Base-by-base conservation (phyloP, 2,113 vertebrate genomes). In the Cynoglossus semilaevis region DNA sequence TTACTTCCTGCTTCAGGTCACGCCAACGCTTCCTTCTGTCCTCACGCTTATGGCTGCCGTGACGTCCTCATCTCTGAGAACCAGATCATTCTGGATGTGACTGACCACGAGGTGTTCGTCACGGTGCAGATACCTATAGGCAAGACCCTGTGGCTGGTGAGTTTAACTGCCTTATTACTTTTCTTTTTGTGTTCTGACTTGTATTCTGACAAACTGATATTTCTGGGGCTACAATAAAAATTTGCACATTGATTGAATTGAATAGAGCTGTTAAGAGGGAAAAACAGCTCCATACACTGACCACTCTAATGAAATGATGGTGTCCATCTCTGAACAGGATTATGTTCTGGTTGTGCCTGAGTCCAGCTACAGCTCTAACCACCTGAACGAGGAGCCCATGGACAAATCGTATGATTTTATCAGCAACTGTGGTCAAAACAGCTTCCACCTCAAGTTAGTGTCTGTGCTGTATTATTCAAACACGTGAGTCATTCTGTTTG, bases 321-420 rank as follows among this genome's bases (percentile, higher is more conserved):
- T 63, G 41, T 63, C 13, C 67, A 10, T 54, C 0, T 41, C 38
- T 41, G 11, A 5, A 9, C 63, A 98, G 97, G 97, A 97, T 51
- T 95, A 98, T 1, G 84, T 99, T 13, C 79, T 98, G 0, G 89
- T 98, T 1, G 93, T 99, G 4, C 96, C 96, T 0, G 94, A 98
- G 74, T 77, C 83, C 0, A 92, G 86, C 72, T 97, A 94, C 78
- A 93, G 85, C 73, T 87, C 95, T 70, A 91, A 83, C 69, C 93
- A 93, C 63, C 91, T 98, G 65, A 90, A 74, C 1, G 96, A 98
- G 64, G 94, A 97, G 56, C 93, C 92, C 1, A 76, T 98, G 75
- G 97, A 99, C 79, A 96, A 94, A 49, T 99, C 97, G 0, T 98
- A 98, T 0, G 93, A 98, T 81, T 99, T 99, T 76, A 97, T 99